Evolutionary conservation across 2,797 vertebrate genomes (phyloP).

Genomic region (Tragopan temminckii): DNA sequence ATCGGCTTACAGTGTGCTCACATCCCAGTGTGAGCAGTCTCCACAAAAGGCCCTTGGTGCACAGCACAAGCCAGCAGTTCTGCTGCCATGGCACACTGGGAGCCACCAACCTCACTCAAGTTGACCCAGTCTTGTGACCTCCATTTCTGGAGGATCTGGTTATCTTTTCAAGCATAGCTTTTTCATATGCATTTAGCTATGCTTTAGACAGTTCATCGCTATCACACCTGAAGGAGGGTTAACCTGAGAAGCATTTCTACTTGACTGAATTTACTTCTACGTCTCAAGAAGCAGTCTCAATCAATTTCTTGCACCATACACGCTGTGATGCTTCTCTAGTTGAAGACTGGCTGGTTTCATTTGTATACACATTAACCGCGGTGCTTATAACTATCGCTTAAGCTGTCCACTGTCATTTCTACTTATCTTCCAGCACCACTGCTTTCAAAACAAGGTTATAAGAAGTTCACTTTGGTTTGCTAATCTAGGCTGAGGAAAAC

Average conservation of each 20-base stretch:
- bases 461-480: constrained; percentile 50
- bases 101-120: background rate
- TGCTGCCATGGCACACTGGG: background rate
- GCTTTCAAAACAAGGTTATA: constrained; percentile 48
- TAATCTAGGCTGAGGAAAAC: constrained; percentile 54
- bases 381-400: background rate
- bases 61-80: background rate
- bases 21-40: background rate
- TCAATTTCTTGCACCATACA: background rate
- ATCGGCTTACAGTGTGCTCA: background rate
- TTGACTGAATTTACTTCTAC: background rate
- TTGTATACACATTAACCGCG: background rate
- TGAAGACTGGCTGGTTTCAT: background rate
- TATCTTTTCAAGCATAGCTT: background rate
- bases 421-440: background rate
- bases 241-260: background rate
- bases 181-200: background rate
- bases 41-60: background rate
- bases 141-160: background rate
- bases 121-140: background rate
- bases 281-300: background rate
- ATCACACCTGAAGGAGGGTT: background rate
- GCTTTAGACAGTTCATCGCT: background rate
- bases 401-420: background rate
- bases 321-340: background rate